A percentile compares a stretch with the other conserved stretches of the same genome.
Evolutionary conservation across 2,888 invertebrate genomes (phyloP).

Genomic region (Phortica okadai): DNA sequence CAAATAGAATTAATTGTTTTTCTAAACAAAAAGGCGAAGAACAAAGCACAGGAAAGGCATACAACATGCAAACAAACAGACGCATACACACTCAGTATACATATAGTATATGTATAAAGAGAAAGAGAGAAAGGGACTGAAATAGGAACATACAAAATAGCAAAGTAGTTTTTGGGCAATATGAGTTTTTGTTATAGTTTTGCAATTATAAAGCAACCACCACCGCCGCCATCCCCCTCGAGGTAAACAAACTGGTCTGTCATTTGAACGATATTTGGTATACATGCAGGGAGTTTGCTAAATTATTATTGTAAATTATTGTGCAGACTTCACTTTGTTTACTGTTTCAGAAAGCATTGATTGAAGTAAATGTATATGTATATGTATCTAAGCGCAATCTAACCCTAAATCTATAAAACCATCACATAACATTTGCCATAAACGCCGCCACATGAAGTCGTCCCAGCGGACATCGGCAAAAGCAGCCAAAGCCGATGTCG

Average conservation of each 20-base stretch:
- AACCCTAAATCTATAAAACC: slow-evolving; percentile 52
- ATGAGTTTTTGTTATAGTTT: slow-evolving; percentile 29
- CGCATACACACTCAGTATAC: neutral
- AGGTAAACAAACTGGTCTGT: neutral
- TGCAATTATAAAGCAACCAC: slow-evolving; percentile 28
- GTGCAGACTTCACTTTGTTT: neutral
- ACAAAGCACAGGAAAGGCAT: slow-evolving; percentile 47
- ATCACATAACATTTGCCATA: slow-evolving; percentile 38
- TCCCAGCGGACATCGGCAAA: slow-evolving; percentile 52
- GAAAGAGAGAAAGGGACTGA: neutral
- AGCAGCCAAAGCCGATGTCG: neutral
- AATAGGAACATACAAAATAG: neutral
- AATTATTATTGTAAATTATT: neutral
- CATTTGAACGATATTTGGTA: neutral
- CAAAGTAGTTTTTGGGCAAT: slow-evolving; percentile 8
- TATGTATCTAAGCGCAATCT: slow-evolving; percentile 51
- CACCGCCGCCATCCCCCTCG: neutral
- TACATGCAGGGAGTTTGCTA: neutral
- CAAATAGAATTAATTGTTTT: slow-evolving; percentile 69
- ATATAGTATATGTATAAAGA: neutral
- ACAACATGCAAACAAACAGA: slow-evolving; percentile 16
- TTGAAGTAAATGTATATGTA: too few relatives aligned
- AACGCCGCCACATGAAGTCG: slow-evolving; percentile 58
- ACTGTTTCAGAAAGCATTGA: neutral
- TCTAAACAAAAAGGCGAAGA: slow-evolving; percentile 58